Evolutionary conservation across 1,140 invertebrate genomes (phyloP), one percentile per base, ranked within the genome.

Genomic region (Frieseomelitta varia): DNA sequence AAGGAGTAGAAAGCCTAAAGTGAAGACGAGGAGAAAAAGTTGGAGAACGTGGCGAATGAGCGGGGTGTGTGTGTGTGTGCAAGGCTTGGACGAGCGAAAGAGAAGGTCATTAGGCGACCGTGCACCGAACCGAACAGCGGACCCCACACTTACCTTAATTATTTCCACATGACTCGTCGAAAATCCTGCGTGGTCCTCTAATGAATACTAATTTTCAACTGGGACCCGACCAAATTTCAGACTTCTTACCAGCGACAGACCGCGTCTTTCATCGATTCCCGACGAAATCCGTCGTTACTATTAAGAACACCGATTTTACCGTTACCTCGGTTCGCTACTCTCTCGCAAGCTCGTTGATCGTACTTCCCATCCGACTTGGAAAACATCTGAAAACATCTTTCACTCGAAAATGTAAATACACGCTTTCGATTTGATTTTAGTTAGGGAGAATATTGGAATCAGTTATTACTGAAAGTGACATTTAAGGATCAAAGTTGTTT

Each of bases 91-190:
- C 53, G 83, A 79, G 84, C 47, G 69, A 85, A 83, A 80, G 88
- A 86, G 85, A 91, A 86, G 87, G 86, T 90, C 91, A 92, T 92
- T 92, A 92, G 91, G 89, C 87, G 88, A 88, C 86, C 78, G 87
- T 85, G 79, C 85, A 86, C 75, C 87, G 84, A 91, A 65, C 90
- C 88, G 79, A 78, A 90, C 84, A 85, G 81, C 80, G 88, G 88
- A 93, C 87, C 92, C 91, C 88, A 91, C 88, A 94, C 91, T 94
- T 94, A 93, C 91, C 90, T 93, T 94, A 94, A 94, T 94, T 94
- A 94, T 93, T 93, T 93, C 90, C 91, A 94, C 93, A 92, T 94
- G 93, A 94, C 93, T 94, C 91, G 92, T 90, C 93, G 90, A 91
- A 94, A 94, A 93, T 93, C 90, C 91, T 89, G 88, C 92, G 85